These are phyloP conservation scores for Myzus persicae DNA, from an alignment of 1,140 invertebrate species.

Conservation along the genomic window DNA sequence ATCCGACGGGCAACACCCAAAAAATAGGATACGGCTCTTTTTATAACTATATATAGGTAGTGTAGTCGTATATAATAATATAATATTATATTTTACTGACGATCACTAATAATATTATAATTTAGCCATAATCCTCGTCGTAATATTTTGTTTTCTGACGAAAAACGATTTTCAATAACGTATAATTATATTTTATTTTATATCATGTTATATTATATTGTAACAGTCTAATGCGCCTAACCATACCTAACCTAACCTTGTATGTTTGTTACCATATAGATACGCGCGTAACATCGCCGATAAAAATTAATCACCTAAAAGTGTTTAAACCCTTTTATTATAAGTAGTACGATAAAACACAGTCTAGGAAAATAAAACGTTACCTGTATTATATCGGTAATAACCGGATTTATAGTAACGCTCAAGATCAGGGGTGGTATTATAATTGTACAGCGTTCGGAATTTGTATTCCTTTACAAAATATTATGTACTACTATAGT, in stretches of 20 bases:
- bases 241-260: not conserved
- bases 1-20: not conserved
- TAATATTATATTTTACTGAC: not conserved
- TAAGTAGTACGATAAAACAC: not conserved
- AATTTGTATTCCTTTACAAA: not conserved
- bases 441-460: not conserved
- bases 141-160: not conserved
- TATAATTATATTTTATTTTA: not conserved
- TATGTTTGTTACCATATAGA: not conserved
- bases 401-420: not conserved
- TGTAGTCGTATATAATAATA: not conserved
- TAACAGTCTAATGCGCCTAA: not conserved
- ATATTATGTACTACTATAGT: not conserved
- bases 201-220: not conserved
- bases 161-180: slow-evolving; percentile 19
- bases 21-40: not conserved
- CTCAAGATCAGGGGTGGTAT: not conserved
- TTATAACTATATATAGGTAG: not conserved
- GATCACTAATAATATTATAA: not conserved
- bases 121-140: not conserved
- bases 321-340: slow-evolving; percentile 12
- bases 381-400: not conserved
- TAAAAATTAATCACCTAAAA: slow-evolving; percentile 10
- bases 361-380: not conserved
- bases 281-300: not conserved